phyloP scores from a whole-genome alignment of 2,113 vertebrate genomes.

The Puffinus mauretanicus region DNA sequence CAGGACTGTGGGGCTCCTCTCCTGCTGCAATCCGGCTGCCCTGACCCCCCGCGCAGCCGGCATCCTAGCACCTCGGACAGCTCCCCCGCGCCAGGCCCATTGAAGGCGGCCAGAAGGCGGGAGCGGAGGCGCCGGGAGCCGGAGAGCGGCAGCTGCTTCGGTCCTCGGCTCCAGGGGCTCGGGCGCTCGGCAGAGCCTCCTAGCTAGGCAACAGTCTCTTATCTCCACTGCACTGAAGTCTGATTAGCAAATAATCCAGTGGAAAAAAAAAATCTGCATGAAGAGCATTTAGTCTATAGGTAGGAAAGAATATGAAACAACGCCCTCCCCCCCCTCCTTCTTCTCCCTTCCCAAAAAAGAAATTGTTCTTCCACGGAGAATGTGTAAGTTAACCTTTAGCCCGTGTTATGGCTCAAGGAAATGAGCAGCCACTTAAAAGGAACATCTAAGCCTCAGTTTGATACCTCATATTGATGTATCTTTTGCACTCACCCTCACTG shows the following conservation, averaged over 20 bases:
- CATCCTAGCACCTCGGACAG: slow-evolving; percentile 81
- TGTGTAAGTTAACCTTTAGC: slow-evolving; percentile 62
- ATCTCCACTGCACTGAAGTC: slow-evolving; percentile 55
- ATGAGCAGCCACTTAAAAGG: slow-evolving; percentile 68
- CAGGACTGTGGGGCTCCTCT: slow-evolving; percentile 67
- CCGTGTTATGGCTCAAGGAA: slow-evolving; percentile 59
- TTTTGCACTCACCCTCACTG: slow-evolving; percentile 70
- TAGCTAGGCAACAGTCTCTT: slow-evolving; percentile 58
- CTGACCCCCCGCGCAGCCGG: slow-evolving; percentile 54
- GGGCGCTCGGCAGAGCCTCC: slow-evolving; percentile 56
- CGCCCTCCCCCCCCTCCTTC: slow-evolving; percentile 30
- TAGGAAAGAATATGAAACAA: slow-evolving; percentile 31
- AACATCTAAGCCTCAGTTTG: slow-evolving; percentile 63
- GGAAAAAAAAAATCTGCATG: background rate
- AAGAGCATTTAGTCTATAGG: slow-evolving; percentile 35
- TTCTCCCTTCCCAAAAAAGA: background rate
- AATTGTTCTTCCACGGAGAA: slow-evolving; percentile 19
- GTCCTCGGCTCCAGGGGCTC: slow-evolving; percentile 59
- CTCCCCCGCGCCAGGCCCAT: slow-evolving; percentile 55
- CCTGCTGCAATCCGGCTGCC: slow-evolving; percentile 66
- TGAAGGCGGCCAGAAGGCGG: slow-evolving; percentile 19
- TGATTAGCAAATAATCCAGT: slow-evolving; percentile 63
- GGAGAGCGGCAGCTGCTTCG: slow-evolving; percentile 48
- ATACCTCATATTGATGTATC: slow-evolving; percentile 67
- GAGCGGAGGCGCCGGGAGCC: slow-evolving; percentile 50